Evolutionary conservation across 2,888 invertebrate genomes (phyloP), one percentile per base, ranked within the genome.

Genomic region (Watsonalla cultraria): DNA sequence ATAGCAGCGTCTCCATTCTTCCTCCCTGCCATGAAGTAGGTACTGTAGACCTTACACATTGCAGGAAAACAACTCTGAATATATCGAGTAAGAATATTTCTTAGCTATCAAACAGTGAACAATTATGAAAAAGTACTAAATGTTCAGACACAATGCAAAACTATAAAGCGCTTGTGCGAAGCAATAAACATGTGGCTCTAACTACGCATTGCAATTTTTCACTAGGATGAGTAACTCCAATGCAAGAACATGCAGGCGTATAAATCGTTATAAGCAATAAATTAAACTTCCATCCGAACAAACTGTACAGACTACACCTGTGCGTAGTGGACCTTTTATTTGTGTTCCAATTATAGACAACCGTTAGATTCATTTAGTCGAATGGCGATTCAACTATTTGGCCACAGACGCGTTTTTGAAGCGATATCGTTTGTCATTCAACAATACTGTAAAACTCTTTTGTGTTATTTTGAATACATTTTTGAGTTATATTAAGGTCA

Each of bases 261-360:
- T 66, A 68, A 68, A 68, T 65, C 59, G 55, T 59, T 56, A 61
- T 60, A 68, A 58, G 59, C 66, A 57, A 68, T 68, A 68, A 60
- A 63, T 68, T 63, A 63, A 42, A 42, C 42, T 42, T 63, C 58
- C 61, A 61, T 61, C 59, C 59, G 56, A 54, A 58, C 57, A 54
- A 52, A 59, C 42, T 5, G 56, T 68, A 64, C n/a, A n/a, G n/a
- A n/a, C n/a, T n/a, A n/a, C 68, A 66, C 66, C 68, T 66, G 68
- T 61, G 60, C 61, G 61, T 66, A 51, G 52, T 58, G 61, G 66
- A 65, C 52, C 60, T 58, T 58, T 58, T 62, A 57, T 58, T 58
- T 58, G 53, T 54, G 52, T 52, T 42, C 42, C 42, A 42, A 42
- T 42, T 11, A 42, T 42, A 42, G 42, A 42, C 42, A 42, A 11